phyloP scores from a whole-genome alignment of 1,140 invertebrate species.

The Ephestia elutella region DNA sequence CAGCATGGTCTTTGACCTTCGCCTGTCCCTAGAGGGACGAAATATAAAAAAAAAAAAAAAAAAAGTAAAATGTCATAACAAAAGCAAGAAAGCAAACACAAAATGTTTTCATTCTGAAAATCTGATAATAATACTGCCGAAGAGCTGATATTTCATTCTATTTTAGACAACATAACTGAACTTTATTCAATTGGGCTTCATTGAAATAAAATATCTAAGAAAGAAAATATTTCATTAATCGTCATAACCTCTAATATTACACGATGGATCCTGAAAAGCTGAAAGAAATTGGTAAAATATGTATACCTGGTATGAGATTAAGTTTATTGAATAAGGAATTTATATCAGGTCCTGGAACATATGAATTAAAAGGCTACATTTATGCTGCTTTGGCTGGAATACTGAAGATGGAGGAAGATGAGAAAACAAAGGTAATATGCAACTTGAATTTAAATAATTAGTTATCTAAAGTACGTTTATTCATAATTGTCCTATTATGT shows the following conservation, averaged over 20 bases:
- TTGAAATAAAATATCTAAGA: neutral
- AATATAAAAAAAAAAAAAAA: neutral
- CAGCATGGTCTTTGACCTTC: too few relatives aligned
- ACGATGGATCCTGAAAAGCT: slow-evolving; percentile 32
- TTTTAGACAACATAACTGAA: neutral
- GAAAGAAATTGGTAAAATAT: slow-evolving; percentile 51
- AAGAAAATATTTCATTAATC: too few relatives aligned
- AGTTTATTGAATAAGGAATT: slow-evolving; percentile 79
- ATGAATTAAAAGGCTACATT: slow-evolving; percentile 88
- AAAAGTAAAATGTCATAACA: slow-evolving; percentile 2
- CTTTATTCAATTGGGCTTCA: neutral
- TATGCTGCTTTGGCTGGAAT: slow-evolving; percentile 87
- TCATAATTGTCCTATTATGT: too few relatives aligned
- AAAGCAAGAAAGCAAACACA: neutral
- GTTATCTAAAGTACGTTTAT: too few relatives aligned
- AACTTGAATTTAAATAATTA: too few relatives aligned
- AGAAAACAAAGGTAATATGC: slow-evolving; percentile 76
- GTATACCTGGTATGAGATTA: slow-evolving; percentile 82
- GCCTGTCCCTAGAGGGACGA: too few relatives aligned
- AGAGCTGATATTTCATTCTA: too few relatives aligned
- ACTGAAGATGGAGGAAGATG: slow-evolving; percentile 75
- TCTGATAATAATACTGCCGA: too few relatives aligned
- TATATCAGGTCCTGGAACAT: slow-evolving; percentile 85
- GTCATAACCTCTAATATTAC: slow-evolving; percentile 29
- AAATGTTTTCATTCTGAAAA: too few relatives aligned